These are phyloP conservation scores for Ditula angustiorana DNA, from an alignment of 2,888 invertebrate species.

Conservation along the genomic window DNA sequence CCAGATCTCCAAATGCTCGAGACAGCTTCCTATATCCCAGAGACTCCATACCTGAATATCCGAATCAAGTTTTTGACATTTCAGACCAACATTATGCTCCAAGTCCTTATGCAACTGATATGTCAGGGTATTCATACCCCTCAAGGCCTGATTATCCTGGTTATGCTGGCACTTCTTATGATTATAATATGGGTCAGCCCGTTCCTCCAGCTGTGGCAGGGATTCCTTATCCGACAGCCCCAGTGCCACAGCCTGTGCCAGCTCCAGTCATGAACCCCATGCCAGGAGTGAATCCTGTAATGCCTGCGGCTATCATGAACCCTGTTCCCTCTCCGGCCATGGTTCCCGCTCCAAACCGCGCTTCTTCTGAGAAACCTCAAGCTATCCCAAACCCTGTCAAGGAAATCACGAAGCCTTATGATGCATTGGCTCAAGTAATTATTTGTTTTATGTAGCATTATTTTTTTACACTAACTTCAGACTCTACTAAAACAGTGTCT, in stretches of 20 bases:
- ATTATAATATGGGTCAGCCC: slow-evolving; percentile 26
- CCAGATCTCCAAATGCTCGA: slow-evolving; percentile 22
- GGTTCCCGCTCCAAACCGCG: slow-evolving; percentile 54
- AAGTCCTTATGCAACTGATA: slow-evolving; percentile 9
- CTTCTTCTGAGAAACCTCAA: slow-evolving; percentile 21
- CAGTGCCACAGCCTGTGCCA: slow-evolving; percentile 51
- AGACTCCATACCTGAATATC: slow-evolving; percentile 42
- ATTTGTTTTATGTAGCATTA: slow-evolving; percentile 9
- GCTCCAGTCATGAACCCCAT: slow-evolving; percentile 44
- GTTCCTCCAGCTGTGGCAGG: slow-evolving; percentile 36
- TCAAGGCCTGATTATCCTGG: slow-evolving; percentile 1
- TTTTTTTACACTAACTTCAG: slow-evolving; percentile 16
- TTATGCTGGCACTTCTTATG: slow-evolving; percentile 5
- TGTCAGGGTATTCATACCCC: slow-evolving; percentile 28
- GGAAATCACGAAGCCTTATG: slow-evolving; percentile 58
- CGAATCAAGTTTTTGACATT: slow-evolving; percentile 28
- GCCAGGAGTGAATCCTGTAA: slow-evolving; percentile 18
- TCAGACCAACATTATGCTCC: slow-evolving; percentile 10
- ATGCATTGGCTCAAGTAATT: slow-evolving; percentile 79
- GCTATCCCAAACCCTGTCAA: slow-evolving; percentile 37
- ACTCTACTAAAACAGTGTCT: not conserved
- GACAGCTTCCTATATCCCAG: slow-evolving; percentile 64
- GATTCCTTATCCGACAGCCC: slow-evolving; percentile 40
- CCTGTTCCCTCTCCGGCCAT: slow-evolving; percentile 46
- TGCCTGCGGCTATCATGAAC: slow-evolving; percentile 27